phyloP scores from a whole-genome alignment of 2,113 vertebrate species.

The Antennarius striatus region DNA sequence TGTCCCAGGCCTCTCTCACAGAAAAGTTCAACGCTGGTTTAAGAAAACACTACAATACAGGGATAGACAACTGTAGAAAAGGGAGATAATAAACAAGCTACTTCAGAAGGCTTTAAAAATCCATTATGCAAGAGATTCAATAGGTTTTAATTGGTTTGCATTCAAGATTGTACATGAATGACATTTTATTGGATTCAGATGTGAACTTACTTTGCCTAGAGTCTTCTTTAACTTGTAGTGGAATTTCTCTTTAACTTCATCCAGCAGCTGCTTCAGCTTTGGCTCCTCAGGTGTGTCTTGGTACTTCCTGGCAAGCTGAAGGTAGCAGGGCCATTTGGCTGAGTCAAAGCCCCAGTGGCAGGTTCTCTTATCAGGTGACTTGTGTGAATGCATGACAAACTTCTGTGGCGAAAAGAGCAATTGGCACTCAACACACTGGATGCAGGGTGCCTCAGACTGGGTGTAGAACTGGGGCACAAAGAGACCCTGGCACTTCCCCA shows the following conservation, averaged over 20 bases:
- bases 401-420: conserved; percentile 96
- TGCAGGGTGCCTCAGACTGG: conserved; percentile 89
- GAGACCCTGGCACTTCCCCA: conserved; percentile 97
- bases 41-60: conserved; percentile 53
- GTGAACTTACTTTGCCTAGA: conserved; percentile 88
- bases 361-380: conserved; percentile 96
- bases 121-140: conserved; percentile 7
- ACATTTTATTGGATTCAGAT: not conserved
- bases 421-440: conserved; percentile 96
- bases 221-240: conserved; percentile 84
- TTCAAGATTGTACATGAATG: not conserved
- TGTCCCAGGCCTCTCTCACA: conserved; percentile 48
- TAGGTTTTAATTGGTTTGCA: not conserved
- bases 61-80: not conserved
- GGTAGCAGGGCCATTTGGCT: conserved; percentile 96
- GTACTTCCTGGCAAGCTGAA: conserved; percentile 94
- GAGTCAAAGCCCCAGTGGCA: conserved; percentile 99
- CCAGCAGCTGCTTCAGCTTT: conserved; percentile 86
- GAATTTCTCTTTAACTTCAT: conserved; percentile 97
- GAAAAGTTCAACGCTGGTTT: conserved; percentile 52
- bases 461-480: conserved; percentile 95
- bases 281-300: conserved; percentile 86
- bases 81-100: not conserved
- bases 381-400: conserved; percentile 98
- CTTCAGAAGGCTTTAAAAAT: not conserved